Percentiles rank a stretch among this genome's conserved stretches.
phyloP scores from a whole-genome alignment of 64 coral and sea anemone species.

The Platygyra sinensis region DNA sequence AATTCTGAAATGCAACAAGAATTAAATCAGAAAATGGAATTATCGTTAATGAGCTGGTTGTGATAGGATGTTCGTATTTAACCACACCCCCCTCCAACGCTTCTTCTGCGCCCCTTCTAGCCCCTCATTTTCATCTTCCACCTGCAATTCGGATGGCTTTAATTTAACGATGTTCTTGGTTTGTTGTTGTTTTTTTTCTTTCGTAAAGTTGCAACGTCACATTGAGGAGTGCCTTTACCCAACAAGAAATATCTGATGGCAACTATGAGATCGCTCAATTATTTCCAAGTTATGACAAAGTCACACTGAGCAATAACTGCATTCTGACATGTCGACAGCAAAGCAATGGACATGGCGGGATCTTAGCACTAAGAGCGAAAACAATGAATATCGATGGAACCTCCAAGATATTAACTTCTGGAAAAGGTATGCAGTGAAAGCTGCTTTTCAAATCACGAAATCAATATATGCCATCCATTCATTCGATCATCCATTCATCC shows the following conservation, averaged over 20 bases:
- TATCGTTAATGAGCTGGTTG: too few species aligned
- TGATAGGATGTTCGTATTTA: too few species aligned
- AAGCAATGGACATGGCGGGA: slow-evolving; percentile 27
- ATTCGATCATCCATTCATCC: too few species aligned
- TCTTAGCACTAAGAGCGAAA: slow-evolving; percentile 53
- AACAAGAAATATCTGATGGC: neutral
- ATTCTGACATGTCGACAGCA: slow-evolving; percentile 32
- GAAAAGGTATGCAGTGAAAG: neutral
- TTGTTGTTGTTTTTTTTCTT: neutral
- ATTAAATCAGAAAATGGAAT: too few species aligned
- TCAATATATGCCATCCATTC: too few species aligned
- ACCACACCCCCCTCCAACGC: too few species aligned
- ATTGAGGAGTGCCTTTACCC: neutral
- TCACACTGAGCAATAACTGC: slow-evolving; percentile 59
- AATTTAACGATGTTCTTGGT: too few species aligned
- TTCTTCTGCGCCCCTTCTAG: too few species aligned
- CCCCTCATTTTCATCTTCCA: too few species aligned
- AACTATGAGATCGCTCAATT: slow-evolving; percentile 44
- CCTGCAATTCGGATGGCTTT: too few species aligned
- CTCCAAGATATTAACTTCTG: slow-evolving; percentile 53
- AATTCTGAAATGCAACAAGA: too few species aligned
- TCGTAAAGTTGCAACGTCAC: slow-evolving; percentile 22
- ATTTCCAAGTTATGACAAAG: slow-evolving; percentile 47
- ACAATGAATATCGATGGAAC: slow-evolving; percentile 57
- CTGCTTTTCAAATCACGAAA: neutral